Base-by-base conservation (phyloP, 2,113 vertebrate species). In the Megaceryle maxima region DNA sequence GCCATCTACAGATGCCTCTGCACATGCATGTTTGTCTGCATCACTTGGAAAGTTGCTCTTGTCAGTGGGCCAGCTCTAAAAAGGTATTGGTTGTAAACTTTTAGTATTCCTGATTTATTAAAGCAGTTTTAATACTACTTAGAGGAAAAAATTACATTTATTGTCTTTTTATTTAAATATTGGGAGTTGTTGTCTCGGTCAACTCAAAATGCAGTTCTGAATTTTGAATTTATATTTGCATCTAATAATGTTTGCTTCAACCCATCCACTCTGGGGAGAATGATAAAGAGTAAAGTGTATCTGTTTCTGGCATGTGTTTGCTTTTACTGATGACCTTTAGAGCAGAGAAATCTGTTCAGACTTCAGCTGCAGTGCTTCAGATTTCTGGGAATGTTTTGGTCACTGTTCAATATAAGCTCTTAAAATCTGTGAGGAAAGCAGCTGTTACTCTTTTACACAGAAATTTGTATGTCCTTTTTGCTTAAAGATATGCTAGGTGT, bases 1-100 rank as follows among this genome's bases (percentile, higher is more conserved):
- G 95, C 82, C 78, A 88, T 62, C 70, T 88, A 24, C 74, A 91
- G 75, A 87, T 76, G 13, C 33, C 31, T 82, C 63, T 85, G 57
- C 63, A 13, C 13, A 1, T 43, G 37, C 28, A 19, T 3, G 7
- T 72, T 90, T 76, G 44, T 56, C 28, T 64, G 44, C 37, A 44
- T 11, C 70, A 21, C 9, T 7, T 57, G 22, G 16, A 1, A 68
- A 72, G 33, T 25, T 73, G 26, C 41, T 77, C 15, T 53, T 88
- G 13, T 50, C 28, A 18, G 5, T 48, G 21, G 11, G 6, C 25
- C n/a, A 70, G 21, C 69, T 72, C 33, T 55, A 11, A 56, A 78
- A 76, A 60, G 43, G 2, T 70, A 8, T 46, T 81, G 64, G 4
- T 20, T 72, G 60, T 60, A 57, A 59, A 26, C 29, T 50, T 59